Percentiles rank a stretch among this genome's conserved stretches.
Conservation (phyloP, 2,888 invertebrate species). For the Harpagoxenus sublaevis region DNA sequence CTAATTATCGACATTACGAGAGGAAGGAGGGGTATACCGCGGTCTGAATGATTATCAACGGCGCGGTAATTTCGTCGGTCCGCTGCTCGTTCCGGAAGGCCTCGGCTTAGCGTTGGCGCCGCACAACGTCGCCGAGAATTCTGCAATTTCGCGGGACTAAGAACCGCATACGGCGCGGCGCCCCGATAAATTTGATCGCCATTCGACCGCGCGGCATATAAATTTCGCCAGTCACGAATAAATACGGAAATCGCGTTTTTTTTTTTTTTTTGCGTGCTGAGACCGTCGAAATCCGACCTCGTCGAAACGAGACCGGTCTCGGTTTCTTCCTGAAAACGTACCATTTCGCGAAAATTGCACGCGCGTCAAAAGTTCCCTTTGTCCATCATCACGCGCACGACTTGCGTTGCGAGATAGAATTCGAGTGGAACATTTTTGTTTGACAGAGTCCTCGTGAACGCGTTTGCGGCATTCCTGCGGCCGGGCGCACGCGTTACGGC, state of each 20-base stretch:
- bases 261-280: not conserved
- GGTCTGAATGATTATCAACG: slow-evolving; percentile 23
- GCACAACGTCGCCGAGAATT: not conserved
- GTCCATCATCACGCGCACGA: not conserved
- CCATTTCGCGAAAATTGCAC: not conserved
- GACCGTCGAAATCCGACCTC: not conserved
- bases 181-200: not conserved
- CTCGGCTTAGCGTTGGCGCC: too few species aligned
- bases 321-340: not conserved
- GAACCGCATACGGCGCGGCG: not conserved
- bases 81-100: not conserved
- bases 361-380: not conserved
- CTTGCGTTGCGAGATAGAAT: not conserved
- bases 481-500: not conserved
- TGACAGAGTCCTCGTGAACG: not conserved
- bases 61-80: not conserved
- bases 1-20: slow-evolving; percentile 22
- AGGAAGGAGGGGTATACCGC: not conserved
- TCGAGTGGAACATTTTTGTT: not conserved
- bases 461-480: not conserved
- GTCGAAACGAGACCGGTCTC: not conserved
- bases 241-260: not conserved
- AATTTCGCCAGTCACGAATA: not conserved
- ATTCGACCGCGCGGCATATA: too few species aligned
- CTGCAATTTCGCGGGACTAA: not conserved